Evolutionary conservation across 53 echinoderm and acorn worm species (phyloP).

Genomic region (Luidia sarsii): DNA sequence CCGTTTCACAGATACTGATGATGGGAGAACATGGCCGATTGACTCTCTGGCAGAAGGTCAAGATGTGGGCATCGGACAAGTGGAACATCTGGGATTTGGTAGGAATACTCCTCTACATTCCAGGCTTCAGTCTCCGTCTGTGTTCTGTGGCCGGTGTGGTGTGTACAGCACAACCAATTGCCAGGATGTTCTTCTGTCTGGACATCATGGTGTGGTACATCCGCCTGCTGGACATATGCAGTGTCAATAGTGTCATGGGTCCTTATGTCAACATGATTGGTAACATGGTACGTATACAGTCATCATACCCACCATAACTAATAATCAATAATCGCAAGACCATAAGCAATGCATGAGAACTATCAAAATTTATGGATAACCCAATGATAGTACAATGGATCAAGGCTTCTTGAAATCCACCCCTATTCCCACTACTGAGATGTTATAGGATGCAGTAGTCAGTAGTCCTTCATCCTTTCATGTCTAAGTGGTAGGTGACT

Average conservation of each 20-base stretch:
- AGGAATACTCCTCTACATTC: slow-evolving; percentile 66
- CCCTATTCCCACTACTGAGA: too few relatives aligned
- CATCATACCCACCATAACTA: too few relatives aligned
- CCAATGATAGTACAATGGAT: too few relatives aligned
- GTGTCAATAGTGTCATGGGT: slow-evolving; percentile 85
- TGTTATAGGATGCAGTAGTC: too few relatives aligned
- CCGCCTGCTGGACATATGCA: slow-evolving; percentile 79
- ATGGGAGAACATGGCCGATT: slow-evolving; percentile 73
- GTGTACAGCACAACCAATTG: slow-evolving; percentile 15
- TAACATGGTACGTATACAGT: slow-evolving; percentile 88
- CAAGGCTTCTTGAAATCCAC: too few relatives aligned
- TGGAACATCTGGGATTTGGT: slow-evolving; percentile 89
- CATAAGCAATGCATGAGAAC: too few relatives aligned
- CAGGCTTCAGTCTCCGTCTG: slow-evolving; percentile 58
- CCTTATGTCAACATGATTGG: slow-evolving; percentile 90
- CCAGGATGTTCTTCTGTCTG: slow-evolving; percentile 66
- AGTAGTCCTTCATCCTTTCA: too few relatives aligned
- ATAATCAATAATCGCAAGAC: too few relatives aligned
- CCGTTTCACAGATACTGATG: slow-evolving; percentile 65
- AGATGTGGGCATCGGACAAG: slow-evolving; percentile 86
- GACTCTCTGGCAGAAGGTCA: slow-evolving; percentile 69
- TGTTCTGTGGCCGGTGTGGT: not conserved
- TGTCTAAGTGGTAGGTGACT: too few relatives aligned
- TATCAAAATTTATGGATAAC: too few relatives aligned
- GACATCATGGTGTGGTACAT: slow-evolving; percentile 93